These are phyloP conservation scores for Chiroxiphia lanceolata DNA, from an alignment of 2,797 vertebrate genomes.

Conservation along the genomic window DNA sequence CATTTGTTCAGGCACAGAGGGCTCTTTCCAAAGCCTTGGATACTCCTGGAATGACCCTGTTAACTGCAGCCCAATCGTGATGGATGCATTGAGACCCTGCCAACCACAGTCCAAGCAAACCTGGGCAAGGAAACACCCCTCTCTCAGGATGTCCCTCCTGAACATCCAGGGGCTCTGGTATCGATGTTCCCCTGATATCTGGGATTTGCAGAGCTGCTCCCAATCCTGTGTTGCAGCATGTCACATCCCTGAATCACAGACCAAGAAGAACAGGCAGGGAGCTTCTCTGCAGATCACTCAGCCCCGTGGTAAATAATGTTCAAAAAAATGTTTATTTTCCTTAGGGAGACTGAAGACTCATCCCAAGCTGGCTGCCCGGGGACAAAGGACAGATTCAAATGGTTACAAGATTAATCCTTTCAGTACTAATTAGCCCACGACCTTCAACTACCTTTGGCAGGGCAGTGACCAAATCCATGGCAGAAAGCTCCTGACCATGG, in stretches of 20 bases:
- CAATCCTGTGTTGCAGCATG: not conserved
- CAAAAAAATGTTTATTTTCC: not conserved
- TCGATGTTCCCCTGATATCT: fast-evolving
- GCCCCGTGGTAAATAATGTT: not conserved
- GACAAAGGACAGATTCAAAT: not conserved
- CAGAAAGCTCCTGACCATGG: not conserved
- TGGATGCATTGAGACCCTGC: fast-evolving
- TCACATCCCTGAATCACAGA: not conserved
- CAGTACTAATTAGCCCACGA: not conserved
- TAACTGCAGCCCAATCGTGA: not conserved
- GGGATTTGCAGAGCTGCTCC: not conserved
- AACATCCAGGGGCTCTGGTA: not conserved
- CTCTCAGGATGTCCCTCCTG: not conserved
- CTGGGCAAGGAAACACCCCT: not conserved
- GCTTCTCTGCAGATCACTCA: not conserved
- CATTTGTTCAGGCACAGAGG: not conserved
- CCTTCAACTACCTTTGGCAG: not conserved
- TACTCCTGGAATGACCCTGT: not conserved
- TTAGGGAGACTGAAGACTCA: not conserved
- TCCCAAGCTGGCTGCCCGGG: not conserved
- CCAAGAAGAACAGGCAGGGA: not conserved
- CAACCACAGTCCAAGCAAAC: not conserved
- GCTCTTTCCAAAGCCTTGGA: not conserved
- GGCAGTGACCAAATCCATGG: not conserved
- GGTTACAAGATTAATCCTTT: not conserved